Evolutionary conservation across 1,140 invertebrate species (phyloP), one percentile per base, ranked within the genome.

Genomic region (Zaprionus tsacasi): DNA sequence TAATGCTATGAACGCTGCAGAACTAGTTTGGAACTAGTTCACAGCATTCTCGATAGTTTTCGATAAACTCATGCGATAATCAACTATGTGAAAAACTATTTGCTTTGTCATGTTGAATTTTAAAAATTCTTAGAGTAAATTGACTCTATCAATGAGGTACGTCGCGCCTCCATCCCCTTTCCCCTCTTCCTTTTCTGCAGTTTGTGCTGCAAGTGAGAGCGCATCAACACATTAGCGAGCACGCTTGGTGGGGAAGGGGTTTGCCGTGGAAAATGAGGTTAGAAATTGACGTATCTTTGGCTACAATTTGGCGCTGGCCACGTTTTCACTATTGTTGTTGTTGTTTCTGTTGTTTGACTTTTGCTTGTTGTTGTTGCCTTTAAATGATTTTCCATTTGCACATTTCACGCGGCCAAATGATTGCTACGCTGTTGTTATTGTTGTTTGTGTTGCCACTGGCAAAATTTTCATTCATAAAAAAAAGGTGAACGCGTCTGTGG

Each of bases 351-450:
- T 35, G n/a, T 54, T 40, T 54, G 54, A 33, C 11, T 57, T 45
- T 57, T 48, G 36, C 35, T 65, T 65, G 38, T 33, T 67, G n/a
- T 76, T 64, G 54, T 73, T 76, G 74, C 70, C 36, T 83, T 76
- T 81, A 83, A 89, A 81, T 89, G 85, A 89, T 81, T 88, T 88
- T 85, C 81, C 85, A 88, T 88, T 85, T 88, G 75, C 81, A 85
- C 78, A 89, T 79, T 88, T 88, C 78, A 81, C 78, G 71, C 81
- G 63, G 63, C 69, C 30, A 68, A 81, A 75, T 78, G 60, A 64
- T 61, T 73, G 52, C 67, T 25, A 71, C 60, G 33, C 10, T 66
- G 30, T 70, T 63, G 43, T 64, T 70, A 40, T 79, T 76, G 71
- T 71, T 77, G 55, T 70, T 87, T 70, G 52, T 74, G 45, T 60